Evolutionary conservation across 2,888 invertebrate genomes (phyloP), one percentile per base, ranked within the genome.

Genomic region (Eupithecia subumbrata): DNA sequence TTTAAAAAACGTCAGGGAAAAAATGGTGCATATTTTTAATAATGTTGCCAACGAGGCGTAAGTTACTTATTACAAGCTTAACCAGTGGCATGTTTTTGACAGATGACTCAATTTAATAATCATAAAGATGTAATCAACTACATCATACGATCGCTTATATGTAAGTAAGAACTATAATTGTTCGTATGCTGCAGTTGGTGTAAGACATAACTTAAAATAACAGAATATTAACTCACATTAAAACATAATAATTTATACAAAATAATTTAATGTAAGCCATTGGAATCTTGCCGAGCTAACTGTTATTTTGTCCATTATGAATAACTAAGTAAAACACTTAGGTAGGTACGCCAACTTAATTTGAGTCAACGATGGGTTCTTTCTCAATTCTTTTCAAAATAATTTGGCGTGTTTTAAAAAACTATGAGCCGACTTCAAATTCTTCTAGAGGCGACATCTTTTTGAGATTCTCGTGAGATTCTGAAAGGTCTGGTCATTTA

Each of bases 1-100:
- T 79, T 87, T 88, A 79, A 89, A 88, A 81, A 84, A 76, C 18
- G 84, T 91, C 2, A 88, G 86, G 7, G 87, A 89, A 25, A 85
- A 82, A 72, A 85, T 87, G 81, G 80, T 91, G n/a, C 75, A 82
- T 69, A 81, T 82, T 45, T 91, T 87, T 85, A 85, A 90, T 72
- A 86, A 87, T 77, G 78, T 89, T 63, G 81, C 88, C 72, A 52
- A 52, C 22, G 40, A 43, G 86, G 88, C 82, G 91, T 91, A 88
- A 91, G 91, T 91, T 78, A 14, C 37, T 74, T 48, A 72, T 25
- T 22, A n/a, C 56, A 14, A 22, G 60, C 70, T n/a, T 12, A 67
- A 67, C 66, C n/a, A 67, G n/a, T 22, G 40, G 68, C 43, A 68
- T 43, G 43, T 14, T 68, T 64, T 68, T 68, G 43, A 68, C 43